These are phyloP conservation scores for Marmota flaviventris DNA, from an alignment of 2,113 vertebrate species.

Conservation along the genomic window DNA sequence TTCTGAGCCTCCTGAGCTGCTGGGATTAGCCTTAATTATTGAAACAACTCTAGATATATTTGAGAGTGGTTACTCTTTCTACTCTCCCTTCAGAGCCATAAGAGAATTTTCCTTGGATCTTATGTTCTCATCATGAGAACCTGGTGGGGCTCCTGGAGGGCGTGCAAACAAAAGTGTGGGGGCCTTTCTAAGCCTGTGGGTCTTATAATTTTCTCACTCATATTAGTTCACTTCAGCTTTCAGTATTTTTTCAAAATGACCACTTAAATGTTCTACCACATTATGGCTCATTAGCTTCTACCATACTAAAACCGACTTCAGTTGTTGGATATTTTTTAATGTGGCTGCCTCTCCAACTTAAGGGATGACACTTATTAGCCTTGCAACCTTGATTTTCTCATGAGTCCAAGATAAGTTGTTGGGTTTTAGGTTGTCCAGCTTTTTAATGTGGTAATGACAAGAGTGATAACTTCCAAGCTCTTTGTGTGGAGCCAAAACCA, in stretches of 20 bases:
- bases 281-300: not conserved
- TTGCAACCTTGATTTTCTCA: not conserved
- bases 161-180: not conserved
- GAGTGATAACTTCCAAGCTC: not conserved
- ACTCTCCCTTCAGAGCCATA: not conserved
- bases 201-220: not conserved
- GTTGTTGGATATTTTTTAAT: not conserved
- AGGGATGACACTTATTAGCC: not conserved
- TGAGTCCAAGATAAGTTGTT: not conserved
- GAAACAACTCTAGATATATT: not conserved
- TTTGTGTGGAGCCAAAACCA: not conserved
- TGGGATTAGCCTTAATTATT: not conserved
- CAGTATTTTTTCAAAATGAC: not conserved
- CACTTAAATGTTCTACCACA: not conserved
- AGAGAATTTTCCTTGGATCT: not conserved
- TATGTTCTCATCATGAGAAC: not conserved
- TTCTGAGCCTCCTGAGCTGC: too few relatives aligned
- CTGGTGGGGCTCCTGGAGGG: not conserved
- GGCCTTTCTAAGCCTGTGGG: not conserved
- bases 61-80: not conserved
- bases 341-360: not conserved
- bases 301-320: not conserved
- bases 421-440: not conserved
- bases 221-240: not conserved
- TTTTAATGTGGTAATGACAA: not conserved